phyloP scores from a whole-genome alignment of 2,113 vertebrate species.

The Accipiter cooperii region DNA sequence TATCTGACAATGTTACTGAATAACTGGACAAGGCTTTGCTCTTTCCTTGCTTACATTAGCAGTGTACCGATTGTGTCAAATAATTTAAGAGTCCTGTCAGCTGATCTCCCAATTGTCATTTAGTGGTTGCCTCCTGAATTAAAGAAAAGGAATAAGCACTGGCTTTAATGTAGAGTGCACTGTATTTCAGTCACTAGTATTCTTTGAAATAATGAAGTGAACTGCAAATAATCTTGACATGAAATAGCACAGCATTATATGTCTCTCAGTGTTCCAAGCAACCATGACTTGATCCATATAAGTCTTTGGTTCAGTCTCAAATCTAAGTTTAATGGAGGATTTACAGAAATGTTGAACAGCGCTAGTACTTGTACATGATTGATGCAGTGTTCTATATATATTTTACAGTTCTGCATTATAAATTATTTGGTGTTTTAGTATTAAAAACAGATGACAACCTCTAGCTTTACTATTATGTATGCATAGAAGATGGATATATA shows the following conservation, averaged over 20 bases:
- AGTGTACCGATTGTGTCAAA: neutral
- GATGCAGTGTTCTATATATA: conserved; percentile 44
- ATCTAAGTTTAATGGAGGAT: conserved; percentile 55
- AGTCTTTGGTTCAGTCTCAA: conserved; percentile 43
- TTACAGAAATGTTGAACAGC: conserved; percentile 50
- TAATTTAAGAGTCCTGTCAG: neutral
- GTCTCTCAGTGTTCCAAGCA: conserved; percentile 39
- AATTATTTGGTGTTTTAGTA: conserved; percentile 54
- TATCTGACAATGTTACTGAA: neutral
- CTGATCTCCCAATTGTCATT: neutral
- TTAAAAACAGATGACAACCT: conserved; percentile 65
- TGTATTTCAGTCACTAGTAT: neutral
- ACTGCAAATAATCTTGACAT: conserved; percentile 23
- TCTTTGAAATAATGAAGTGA: conserved; percentile 38
- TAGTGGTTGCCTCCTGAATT: neutral
- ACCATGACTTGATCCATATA: conserved; percentile 38
- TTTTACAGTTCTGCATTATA: conserved; percentile 39
- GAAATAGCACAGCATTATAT: conserved; percentile 29
- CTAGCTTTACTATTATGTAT: conserved; percentile 1
- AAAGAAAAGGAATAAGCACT: neutral
- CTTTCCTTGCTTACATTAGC: neutral
- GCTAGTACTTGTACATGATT: conserved; percentile 41
- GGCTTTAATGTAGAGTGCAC: neutral
- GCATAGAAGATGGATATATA: neutral
- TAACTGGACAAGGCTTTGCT: neutral